phyloP scores from a whole-genome alignment of 1,140 invertebrate species.

The Gerris buenoi region DNA sequence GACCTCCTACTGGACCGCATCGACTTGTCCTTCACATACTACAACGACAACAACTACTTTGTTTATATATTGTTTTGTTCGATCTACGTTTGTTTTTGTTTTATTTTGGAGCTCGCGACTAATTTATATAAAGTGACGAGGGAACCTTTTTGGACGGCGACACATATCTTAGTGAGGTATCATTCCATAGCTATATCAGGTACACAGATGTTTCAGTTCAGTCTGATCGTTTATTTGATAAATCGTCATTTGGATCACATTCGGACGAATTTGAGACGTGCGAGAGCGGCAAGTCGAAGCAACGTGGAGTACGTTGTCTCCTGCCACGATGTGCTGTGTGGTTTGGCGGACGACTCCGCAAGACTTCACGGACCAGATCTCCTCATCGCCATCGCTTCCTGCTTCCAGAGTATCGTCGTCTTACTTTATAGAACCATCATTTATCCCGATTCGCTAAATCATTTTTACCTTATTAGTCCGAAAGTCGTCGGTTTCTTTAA shows the following conservation, averaged over 20 bases:
- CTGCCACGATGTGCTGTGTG: neutral
- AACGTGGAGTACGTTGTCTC: neutral
- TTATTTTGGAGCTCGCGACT: neutral
- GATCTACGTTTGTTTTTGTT: neutral
- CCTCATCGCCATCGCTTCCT: neutral
- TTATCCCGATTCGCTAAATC: neutral
- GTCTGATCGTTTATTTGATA: neutral
- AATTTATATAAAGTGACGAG: neutral
- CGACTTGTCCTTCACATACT: neutral
- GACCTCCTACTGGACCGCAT: no score
- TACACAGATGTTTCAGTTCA: neutral
- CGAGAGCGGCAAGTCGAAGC: neutral
- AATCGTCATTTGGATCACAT: neutral
- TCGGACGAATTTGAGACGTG: neutral
- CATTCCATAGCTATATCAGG: neutral
- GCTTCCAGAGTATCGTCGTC: neutral
- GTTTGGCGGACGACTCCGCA: neutral
- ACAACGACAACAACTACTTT: neutral
- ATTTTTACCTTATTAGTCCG: neutral
- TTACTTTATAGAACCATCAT: neutral
- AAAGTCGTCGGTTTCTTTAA: neutral
- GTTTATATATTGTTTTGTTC: neutral
- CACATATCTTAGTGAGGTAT: neutral
- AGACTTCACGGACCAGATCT: neutral
- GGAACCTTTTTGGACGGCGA: neutral